A percentile compares a stretch with the other conserved stretches of the same genome.
phyloP scores from a whole-genome alignment of 1,140 invertebrate genomes.

The Drosophila tani region DNA sequence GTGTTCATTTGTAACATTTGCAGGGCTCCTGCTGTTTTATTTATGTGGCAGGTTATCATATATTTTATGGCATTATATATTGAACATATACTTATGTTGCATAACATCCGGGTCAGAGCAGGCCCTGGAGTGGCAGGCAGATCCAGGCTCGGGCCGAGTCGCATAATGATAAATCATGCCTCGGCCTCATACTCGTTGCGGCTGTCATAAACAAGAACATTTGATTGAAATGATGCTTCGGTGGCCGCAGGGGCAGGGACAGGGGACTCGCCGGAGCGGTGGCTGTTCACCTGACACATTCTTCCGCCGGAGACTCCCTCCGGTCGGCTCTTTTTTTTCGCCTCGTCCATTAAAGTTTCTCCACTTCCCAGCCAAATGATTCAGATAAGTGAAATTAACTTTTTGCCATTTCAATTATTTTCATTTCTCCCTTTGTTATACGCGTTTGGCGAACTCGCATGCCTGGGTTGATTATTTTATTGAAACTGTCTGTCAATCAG shows the following conservation, averaged over 20 bases:
- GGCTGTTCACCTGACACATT: slow-evolving; percentile 46
- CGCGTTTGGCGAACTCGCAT: slow-evolving; percentile 2
- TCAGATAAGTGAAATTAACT: slow-evolving; percentile 62
- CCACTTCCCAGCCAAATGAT: slow-evolving; percentile 29
- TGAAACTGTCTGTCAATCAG: slow-evolving; percentile 27
- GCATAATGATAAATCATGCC: slow-evolving; percentile 73
- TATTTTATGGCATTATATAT: slow-evolving; percentile 77
- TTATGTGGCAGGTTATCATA: slow-evolving; percentile 54
- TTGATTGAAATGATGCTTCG: slow-evolving; percentile 67
- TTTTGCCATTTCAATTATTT: slow-evolving; percentile 25
- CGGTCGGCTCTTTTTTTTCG: slow-evolving; percentile 2
- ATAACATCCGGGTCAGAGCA: slow-evolving; percentile 47
- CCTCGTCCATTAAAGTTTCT: slow-evolving; percentile 53
- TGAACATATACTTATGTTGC: slow-evolving; percentile 75
- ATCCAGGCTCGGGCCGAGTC: slow-evolving; percentile 15
- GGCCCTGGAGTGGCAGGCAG: slow-evolving; percentile 5
- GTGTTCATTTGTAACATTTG: slow-evolving; percentile 60
- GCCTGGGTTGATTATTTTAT: slow-evolving; percentile 31
- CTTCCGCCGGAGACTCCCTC: slow-evolving; percentile 24
- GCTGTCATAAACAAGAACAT: slow-evolving; percentile 74
- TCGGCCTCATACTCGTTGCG: slow-evolving; percentile 24
- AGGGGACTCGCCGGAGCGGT: slow-evolving; percentile 3
- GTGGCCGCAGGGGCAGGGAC: slow-evolving; percentile 1
- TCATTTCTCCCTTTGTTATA: slow-evolving; percentile 7
- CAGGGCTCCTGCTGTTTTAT: slow-evolving; percentile 56